These are phyloP conservation scores for Luperina nickerlii DNA, from an alignment of 2,888 invertebrate species.

Conservation along the genomic window DNA sequence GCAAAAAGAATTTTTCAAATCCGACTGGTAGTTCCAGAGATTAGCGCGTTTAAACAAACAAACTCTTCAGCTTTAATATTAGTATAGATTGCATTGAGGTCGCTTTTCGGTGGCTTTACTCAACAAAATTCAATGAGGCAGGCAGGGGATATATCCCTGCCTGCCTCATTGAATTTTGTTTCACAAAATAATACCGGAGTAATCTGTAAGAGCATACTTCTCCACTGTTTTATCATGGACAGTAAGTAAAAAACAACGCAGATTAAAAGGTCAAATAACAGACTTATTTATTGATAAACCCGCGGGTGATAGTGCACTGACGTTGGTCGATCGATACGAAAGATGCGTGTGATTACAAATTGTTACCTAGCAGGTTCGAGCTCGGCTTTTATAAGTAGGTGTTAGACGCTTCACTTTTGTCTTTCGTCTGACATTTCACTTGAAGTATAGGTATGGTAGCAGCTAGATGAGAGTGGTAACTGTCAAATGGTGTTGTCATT, in stretches of 20 bases:
- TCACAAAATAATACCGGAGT: background rate
- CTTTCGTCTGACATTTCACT: background rate
- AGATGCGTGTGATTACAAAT: constrained; percentile 15
- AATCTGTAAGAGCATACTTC: background rate
- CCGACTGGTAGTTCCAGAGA: background rate
- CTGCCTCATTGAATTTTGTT: too few relatives aligned
- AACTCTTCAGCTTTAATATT: too few relatives aligned
- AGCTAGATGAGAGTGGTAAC: too few relatives aligned
- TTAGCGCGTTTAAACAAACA: background rate
- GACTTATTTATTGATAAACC: constrained; percentile 37
- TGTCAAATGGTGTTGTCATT: too few relatives aligned
- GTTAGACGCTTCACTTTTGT: background rate
- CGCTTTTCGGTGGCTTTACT: background rate
- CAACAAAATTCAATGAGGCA: background rate
- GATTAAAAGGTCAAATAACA: constrained; percentile 44
- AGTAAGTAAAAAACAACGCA: constrained; percentile 13
- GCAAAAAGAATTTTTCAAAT: too few relatives aligned
- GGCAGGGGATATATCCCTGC: background rate
- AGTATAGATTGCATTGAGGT: background rate
- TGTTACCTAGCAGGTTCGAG: constrained; percentile 9
- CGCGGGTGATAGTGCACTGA: constrained; percentile 20
- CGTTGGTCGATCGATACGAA: background rate
- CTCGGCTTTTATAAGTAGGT: too few relatives aligned
- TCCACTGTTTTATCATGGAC: constrained; percentile 16
- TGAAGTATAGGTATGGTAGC: background rate